Evolutionary conservation across 2,888 invertebrate species (phyloP).

Genomic region (Saturnia pavonia): DNA sequence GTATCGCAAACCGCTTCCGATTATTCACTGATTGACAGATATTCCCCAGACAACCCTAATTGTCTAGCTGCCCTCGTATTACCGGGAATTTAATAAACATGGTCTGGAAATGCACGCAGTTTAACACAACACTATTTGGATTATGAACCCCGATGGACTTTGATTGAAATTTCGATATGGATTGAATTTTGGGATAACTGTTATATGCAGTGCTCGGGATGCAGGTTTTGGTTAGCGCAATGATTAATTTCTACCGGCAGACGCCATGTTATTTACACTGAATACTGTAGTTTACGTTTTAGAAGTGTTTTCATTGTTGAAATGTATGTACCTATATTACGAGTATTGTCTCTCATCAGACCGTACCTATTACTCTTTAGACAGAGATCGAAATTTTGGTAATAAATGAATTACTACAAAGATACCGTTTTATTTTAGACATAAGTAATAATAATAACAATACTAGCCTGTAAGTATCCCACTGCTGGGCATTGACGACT

Average conservation of each 20-base stretch:
- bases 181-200: slow-evolving; percentile 34
- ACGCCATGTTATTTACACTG: background rate
- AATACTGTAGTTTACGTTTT: background rate
- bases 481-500: no score
- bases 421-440: no score
- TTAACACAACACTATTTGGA: slow-evolving; percentile 53
- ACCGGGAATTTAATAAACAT: slow-evolving; percentile 71
- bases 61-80: slow-evolving; percentile 62
- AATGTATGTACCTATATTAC: background rate
- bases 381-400: no score
- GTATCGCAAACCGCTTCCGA: slow-evolving; percentile 51
- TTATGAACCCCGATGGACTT: slow-evolving; percentile 49
- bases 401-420: background rate
- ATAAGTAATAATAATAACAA: no score
- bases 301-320: no score
- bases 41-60: slow-evolving; percentile 68
- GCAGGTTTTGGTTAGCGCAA: slow-evolving; percentile 35
- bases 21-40: slow-evolving; percentile 65
- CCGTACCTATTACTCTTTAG: no score
- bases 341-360: no score
- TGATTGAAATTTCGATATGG: slow-evolving; percentile 59
- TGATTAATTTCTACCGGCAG: slow-evolving; percentile 54
- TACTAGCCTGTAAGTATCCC: no score
- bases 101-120: slow-evolving; percentile 49
- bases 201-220: slow-evolving; percentile 17